Evolutionary conservation across 2,797 vertebrate genomes (phyloP), one percentile per base, ranked within the genome.

Genomic region (Holocentrus rufus): DNA sequence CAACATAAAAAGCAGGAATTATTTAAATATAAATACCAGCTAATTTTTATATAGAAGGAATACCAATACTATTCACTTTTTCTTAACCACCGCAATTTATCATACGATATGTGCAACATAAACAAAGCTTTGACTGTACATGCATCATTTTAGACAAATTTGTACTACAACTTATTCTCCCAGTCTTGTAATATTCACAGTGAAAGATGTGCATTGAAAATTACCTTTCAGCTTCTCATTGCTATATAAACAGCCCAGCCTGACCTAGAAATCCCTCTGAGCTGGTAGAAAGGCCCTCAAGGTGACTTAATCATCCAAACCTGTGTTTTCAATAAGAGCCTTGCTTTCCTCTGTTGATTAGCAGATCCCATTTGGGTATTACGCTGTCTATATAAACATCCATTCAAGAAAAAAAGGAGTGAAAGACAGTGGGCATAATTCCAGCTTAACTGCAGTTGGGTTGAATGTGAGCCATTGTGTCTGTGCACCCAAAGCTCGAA

Each of bases 331-430:
- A 89, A 88, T 83, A 77, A 62, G 62, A 76, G 72, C 72, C 70
- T 85, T 80, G 73, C 78, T 87, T 84, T 87, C 74, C 25, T 62
- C 72, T 72, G 72, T 79, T 86, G 84, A 87, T 88, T 85, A 83
- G 77, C 72, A 82, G 84, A 89, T 85, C 78, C 84, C 76, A 63
- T 50, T 46, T 72, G 79, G 76, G 69, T 81, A 82, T 77, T 76
- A 80, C 68, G 53, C 64, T 78, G 76, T 85, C 55, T 71, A 86
- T 77, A 72, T 89, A 85, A 88, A 79, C 50, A 76, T 46, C 72
- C 58, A 1, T 77, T 85, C 72, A 68, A n/a, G 71, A 79, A 74
- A 77, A 47, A 36, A 42, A 44, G 31, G 2, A 22, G 20, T 44
- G 49, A 69, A 25, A 47, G 36, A 66, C 31, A 68, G 34, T 34